Conservation (phyloP, 2,113 vertebrate genomes). For the Muntiacus reevesi region DNA sequence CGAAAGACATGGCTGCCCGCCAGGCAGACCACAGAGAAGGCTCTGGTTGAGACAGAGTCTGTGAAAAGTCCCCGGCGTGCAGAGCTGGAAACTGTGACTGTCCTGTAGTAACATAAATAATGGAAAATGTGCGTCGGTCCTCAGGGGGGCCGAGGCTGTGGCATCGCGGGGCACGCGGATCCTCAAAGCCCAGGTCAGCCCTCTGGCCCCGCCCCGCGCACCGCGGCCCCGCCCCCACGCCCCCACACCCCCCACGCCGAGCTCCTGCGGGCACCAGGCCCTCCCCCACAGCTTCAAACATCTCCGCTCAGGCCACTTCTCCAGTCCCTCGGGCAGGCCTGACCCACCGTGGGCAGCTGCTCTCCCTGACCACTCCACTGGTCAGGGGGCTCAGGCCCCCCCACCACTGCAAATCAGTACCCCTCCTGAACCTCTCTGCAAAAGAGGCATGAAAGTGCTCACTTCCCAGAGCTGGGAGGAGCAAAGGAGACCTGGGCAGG, state of each 20-base stretch:
- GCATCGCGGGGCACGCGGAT: conserved; percentile 39
- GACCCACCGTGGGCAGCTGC: not conserved
- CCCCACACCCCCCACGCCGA: not conserved
- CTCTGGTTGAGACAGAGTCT: conserved; percentile 44
- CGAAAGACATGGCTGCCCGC: conserved; percentile 2
- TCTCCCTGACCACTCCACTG: not conserved
- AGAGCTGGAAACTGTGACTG: conserved; percentile 76
- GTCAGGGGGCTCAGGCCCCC: too few relatives aligned
- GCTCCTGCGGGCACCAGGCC: not conserved
- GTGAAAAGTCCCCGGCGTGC: conserved; percentile 53
- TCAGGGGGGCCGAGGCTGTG: conserved; percentile 32
- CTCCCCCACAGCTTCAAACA: not conserved
- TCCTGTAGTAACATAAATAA: conserved; percentile 79
- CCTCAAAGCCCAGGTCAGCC: not conserved
- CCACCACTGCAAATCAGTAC: not conserved
- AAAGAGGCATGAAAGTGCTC: not conserved
- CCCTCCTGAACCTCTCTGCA: not conserved
- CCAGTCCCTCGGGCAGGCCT: not conserved
- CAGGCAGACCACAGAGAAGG: conserved; percentile 11
- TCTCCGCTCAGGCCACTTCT: not conserved
- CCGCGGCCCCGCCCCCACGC: not conserved
- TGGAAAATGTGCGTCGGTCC: conserved; percentile 76
- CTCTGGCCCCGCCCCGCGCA: not conserved
- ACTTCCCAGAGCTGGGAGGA: not conserved
- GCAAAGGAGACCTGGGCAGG: not conserved